These are phyloP conservation scores for Sciurus carolinensis DNA, from an alignment of 2,797 vertebrate species.

Conservation along the genomic window DNA sequence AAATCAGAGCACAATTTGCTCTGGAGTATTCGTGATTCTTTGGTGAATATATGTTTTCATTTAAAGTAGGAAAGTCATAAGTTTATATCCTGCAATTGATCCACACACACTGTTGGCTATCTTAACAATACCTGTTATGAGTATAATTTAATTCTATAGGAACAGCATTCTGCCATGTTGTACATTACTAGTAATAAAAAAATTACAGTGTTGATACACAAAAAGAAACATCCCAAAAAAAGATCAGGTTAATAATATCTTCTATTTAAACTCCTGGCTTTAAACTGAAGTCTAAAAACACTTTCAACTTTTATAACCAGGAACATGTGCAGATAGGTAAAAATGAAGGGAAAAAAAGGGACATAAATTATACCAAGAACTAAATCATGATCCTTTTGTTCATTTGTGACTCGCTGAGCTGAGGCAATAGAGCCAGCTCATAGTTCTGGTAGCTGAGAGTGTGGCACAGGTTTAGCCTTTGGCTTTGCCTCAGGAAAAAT, in stretches of 20 bases:
- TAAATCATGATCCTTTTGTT: slow-evolving; percentile 66
- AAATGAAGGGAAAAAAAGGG: not conserved
- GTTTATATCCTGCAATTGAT: slow-evolving; percentile 46
- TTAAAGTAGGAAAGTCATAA: slow-evolving; percentile 48
- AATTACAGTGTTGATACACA: not conserved
- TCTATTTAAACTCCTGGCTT: not conserved
- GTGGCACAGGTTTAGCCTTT: slow-evolving; percentile 82
- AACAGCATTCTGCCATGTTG: slow-evolving; percentile 28
- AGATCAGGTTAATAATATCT: not conserved
- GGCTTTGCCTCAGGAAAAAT: slow-evolving; percentile 88
- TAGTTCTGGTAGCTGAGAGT: not conserved
- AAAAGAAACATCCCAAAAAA: not conserved
- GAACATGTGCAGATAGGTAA: not conserved
- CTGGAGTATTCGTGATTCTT: slow-evolving; percentile 74
- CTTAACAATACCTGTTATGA: slow-evolving; percentile 49
- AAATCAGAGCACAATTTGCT: slow-evolving; percentile 75
- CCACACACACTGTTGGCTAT: slow-evolving; percentile 28
- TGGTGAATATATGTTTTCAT: slow-evolving; percentile 63
- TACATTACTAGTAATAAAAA: slow-evolving; percentile 43
- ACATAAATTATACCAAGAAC: slow-evolving; percentile 68
- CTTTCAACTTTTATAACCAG: slow-evolving; percentile 31
- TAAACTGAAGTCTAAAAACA: slow-evolving; percentile 36
- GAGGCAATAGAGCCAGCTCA: slow-evolving; percentile 37
- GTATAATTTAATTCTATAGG: slow-evolving; percentile 37
- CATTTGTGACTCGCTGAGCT: slow-evolving; percentile 22